These are phyloP conservation scores for Myrmophylax atrothorax DNA, from an alignment of 2,113 vertebrate species.

Conservation along the genomic window DNA sequence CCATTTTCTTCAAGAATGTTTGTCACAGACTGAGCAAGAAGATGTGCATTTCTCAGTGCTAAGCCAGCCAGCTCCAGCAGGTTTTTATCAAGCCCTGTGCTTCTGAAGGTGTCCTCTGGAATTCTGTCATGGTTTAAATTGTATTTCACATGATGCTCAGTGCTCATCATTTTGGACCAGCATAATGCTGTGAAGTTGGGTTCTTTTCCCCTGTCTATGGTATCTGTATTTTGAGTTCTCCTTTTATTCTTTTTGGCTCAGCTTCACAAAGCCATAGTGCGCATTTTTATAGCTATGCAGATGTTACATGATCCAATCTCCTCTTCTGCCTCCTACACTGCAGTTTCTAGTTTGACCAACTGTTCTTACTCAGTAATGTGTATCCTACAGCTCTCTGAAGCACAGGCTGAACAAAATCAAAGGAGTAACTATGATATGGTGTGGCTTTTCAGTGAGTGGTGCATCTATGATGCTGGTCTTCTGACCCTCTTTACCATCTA, in stretches of 20 bases:
- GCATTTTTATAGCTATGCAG: neutral
- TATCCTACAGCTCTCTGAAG: neutral
- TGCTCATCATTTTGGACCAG: neutral
- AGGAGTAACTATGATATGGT: neutral
- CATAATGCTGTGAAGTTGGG: neutral
- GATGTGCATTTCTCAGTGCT: neutral
- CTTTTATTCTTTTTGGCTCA: neutral
- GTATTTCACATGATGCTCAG: neutral
- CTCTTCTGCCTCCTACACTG: neutral
- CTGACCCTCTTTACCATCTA: neutral
- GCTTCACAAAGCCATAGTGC: neutral
- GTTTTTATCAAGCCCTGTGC: neutral
- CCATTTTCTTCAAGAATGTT: neutral
- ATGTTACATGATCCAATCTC: slow-evolving; percentile 13
- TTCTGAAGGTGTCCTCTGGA: neutral
- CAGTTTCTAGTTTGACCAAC: neutral
- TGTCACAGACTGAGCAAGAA: neutral
- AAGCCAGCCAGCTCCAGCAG: neutral
- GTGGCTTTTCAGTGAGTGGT: neutral
- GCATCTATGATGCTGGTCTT: neutral
- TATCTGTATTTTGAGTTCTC: neutral
- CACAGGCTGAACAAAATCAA: neutral
- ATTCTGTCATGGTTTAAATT: neutral
- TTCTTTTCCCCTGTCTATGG: too few relatives aligned
- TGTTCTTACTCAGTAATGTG: neutral